phyloP scores from a whole-genome alignment of 1,140 invertebrate genomes.

The Mizuhopecten yessoensis region DNA sequence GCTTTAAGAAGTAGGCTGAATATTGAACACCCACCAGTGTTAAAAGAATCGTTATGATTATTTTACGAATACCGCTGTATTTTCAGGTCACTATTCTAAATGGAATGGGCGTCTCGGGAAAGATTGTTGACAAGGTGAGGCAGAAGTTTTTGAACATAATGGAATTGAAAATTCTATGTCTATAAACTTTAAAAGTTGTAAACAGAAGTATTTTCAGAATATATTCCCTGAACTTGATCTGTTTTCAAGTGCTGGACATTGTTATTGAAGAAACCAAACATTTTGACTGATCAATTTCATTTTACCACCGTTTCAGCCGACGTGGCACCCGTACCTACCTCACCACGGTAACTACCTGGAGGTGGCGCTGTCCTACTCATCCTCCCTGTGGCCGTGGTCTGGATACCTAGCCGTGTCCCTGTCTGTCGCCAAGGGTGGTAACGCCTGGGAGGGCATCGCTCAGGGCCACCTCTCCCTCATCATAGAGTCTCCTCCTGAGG shows the following conservation, averaged over 20 bases:
- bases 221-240: no score
- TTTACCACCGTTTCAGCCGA: conserved; percentile 84
- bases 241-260: no score
- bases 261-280: no score
- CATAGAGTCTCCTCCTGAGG: conserved; percentile 91
- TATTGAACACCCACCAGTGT: no score
- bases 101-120: conserved; percentile 92
- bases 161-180: no score
- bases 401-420: conserved; percentile 95
- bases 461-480: conserved; percentile 93
- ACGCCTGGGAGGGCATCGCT: conserved; percentile 90
- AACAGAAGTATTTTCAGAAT: no score
- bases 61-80: conserved; percentile 38
- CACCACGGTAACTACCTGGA: conserved; percentile 87
- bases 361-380: conserved; percentile 87
- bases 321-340: conserved; percentile 94
- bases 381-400: conserved; percentile 97
- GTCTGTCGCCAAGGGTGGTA: conserved; percentile 87
- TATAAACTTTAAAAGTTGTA: no score
- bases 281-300: not conserved
- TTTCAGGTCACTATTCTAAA: conserved; percentile 83
- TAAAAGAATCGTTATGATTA: no score
- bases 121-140: conserved; percentile 77
- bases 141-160: no score
- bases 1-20: no score